Percentiles rank a stretch among this genome's conserved stretches.
Conservation (phyloP, 2,888 invertebrate genomes). For the Pasiphila rectangulata region DNA sequence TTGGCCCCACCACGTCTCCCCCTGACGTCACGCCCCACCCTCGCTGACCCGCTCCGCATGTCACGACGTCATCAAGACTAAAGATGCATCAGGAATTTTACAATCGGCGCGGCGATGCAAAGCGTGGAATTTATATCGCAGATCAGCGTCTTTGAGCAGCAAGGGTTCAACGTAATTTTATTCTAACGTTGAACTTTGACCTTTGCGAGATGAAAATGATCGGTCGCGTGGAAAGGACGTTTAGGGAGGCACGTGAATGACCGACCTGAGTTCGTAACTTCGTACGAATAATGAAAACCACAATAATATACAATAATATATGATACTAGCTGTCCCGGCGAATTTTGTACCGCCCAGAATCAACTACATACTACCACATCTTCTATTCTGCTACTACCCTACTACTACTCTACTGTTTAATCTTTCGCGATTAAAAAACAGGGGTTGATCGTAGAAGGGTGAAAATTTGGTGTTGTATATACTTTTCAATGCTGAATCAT, state of each 20-base stretch:
- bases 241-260: slow-evolving; percentile 4
- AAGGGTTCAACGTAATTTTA: slow-evolving; percentile 11
- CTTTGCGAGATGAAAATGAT: slow-evolving; percentile 17
- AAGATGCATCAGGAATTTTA: slow-evolving; percentile 40
- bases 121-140: slow-evolving; percentile 3
- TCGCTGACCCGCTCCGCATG: slow-evolving; percentile 57
- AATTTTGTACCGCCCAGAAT: too few relatives aligned
- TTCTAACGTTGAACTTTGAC: slow-evolving; percentile 21
- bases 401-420: too few relatives aligned
- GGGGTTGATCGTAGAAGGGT: too few relatives aligned
- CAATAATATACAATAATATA: too few relatives aligned
- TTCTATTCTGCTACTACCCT: too few relatives aligned
- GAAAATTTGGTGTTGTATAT: too few relatives aligned
- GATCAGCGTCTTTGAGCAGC: slow-evolving; percentile 1
- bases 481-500: too few relatives aligned
- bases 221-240: slow-evolving; percentile 12
- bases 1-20: slow-evolving; percentile 70
- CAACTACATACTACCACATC: too few relatives aligned
- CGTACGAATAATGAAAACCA: too few relatives aligned
- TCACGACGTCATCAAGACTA: slow-evolving; percentile 63
- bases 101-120: slow-evolving; percentile 6
- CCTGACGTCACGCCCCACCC: slow-evolving; percentile 68
- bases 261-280: background rate
- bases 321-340: too few relatives aligned
- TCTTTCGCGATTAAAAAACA: too few relatives aligned